Conservation (phyloP, 2,797 vertebrate genomes). For the Chelon auratus region DNA sequence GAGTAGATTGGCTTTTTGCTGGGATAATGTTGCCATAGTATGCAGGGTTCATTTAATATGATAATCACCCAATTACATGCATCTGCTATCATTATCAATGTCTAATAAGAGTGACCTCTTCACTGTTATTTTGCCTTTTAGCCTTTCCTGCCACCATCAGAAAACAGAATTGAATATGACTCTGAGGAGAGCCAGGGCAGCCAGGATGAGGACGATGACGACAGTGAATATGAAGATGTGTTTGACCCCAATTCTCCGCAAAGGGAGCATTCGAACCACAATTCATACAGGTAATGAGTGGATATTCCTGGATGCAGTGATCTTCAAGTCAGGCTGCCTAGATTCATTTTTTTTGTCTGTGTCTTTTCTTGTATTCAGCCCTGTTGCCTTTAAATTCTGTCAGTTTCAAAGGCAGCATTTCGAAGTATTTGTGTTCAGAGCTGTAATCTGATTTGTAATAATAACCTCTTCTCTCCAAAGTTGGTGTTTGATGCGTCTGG, state of each 20-base stretch:
- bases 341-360: constrained; percentile 19
- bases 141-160: constrained; percentile 89
- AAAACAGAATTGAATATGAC: constrained; percentile 91
- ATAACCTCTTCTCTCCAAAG: constrained; percentile 75
- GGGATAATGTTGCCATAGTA: neutral
- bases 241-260: constrained; percentile 85
- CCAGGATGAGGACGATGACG: constrained; percentile 86
- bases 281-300: constrained; percentile 93
- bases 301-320: constrained; percentile 10
- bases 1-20: neutral
- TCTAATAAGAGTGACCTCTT: too few relatives aligned
- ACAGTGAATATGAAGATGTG: constrained; percentile 76
- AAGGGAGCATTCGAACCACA: constrained; percentile 95
- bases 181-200: constrained; percentile 95
- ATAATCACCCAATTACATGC: neutral
- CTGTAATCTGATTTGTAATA: constrained; percentile 33
- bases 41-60: neutral
- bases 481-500: constrained; percentile 98
- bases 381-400: constrained; percentile 11
- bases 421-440: constrained; percentile 14
- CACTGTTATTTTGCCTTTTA: constrained; percentile 66
- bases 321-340: constrained; percentile 3
- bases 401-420: constrained; percentile 5
- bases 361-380: constrained; percentile 15
- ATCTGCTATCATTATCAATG: neutral